Base-by-base conservation (phyloP, 1,140 invertebrate species). In the Scaptomyza montana region DNA sequence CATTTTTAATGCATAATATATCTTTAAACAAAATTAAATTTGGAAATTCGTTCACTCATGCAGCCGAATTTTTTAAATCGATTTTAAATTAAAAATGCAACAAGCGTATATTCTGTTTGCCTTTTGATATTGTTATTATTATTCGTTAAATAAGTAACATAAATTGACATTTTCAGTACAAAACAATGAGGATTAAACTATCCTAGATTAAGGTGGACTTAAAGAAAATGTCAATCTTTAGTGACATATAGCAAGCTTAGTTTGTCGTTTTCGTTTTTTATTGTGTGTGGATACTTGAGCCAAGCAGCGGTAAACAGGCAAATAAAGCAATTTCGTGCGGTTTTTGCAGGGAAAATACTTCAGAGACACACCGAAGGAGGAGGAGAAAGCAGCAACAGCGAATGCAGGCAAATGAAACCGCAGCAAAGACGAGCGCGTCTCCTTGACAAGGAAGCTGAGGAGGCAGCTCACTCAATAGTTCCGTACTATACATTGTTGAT, bases 291-390 rank as follows among this genome's bases (percentile, higher is more conserved):
- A 30, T 9, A 54, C 49, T 72, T 67, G 55, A 59, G 63, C n/a
- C 63, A 65, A 66, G 49, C 55, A 54, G 50, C 62, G 45, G 62
- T 54, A 28, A 60, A 67, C 54, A 68, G 51, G 70, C 64, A 61
- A 73, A 73, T 68, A 73, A 73, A 73, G 64, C 64, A 73, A 73
- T 73, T 73, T 73, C 43, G 56, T 67, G 64, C 70, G 61, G 50
- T 68, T 30, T 68, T 73, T 73, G 64, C 36, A 13, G 50, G 25
- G 56, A 68, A 72, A 66, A 60, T 54, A 59, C 54, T 56, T 60
- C 46, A 66, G 47, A 30, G 62, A 66, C 68, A 64, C 60, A 60
- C 55, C 16, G 50, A 28, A 45, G 19, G 30, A 28, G 12, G 10
- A 10, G 62, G 21, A 49, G 36, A 21, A 33, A 50, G 30, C 1